Conservation (phyloP, 2,113 vertebrate genomes). For the Scolopax mira region DNA sequence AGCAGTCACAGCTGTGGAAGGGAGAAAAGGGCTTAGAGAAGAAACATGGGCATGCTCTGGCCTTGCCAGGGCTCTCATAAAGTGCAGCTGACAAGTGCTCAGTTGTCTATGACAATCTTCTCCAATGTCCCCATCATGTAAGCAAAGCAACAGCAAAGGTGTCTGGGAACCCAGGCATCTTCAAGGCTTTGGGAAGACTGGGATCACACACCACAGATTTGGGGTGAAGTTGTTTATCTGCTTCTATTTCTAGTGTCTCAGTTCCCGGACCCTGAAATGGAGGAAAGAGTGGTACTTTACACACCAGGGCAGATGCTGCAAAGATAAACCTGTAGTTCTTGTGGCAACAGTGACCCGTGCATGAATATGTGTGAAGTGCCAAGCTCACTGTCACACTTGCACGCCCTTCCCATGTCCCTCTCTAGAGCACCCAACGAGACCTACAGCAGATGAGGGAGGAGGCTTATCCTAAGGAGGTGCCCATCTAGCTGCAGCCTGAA, state of each 20-base stretch:
- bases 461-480: neutral
- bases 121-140: neutral
- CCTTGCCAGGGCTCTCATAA: neutral
- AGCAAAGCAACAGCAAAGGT: neutral
- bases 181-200: neutral
- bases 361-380: rapidly evolving
- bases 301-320: rapidly evolving
- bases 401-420: neutral
- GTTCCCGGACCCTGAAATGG: neutral
- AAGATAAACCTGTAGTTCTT: neutral
- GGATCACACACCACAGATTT: neutral
- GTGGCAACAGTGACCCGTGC: neutral
- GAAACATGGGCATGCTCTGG: neutral
- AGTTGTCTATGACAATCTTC: rapidly evolving
- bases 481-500: neutral
- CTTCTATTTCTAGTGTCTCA: neutral
- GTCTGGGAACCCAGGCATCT: neutral
- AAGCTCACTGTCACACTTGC: neutral
- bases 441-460: neutral
- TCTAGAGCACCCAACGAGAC: neutral
- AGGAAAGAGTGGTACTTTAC: neutral
- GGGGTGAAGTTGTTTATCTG: neutral
- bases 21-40: neutral
- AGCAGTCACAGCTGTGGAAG: neutral
- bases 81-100: neutral